Percentiles rank a stretch among this genome's conserved stretches.
These are phyloP conservation scores for Damaliscus lunatus DNA, from an alignment of 2,113 vertebrate genomes.

Conservation along the genomic window DNA sequence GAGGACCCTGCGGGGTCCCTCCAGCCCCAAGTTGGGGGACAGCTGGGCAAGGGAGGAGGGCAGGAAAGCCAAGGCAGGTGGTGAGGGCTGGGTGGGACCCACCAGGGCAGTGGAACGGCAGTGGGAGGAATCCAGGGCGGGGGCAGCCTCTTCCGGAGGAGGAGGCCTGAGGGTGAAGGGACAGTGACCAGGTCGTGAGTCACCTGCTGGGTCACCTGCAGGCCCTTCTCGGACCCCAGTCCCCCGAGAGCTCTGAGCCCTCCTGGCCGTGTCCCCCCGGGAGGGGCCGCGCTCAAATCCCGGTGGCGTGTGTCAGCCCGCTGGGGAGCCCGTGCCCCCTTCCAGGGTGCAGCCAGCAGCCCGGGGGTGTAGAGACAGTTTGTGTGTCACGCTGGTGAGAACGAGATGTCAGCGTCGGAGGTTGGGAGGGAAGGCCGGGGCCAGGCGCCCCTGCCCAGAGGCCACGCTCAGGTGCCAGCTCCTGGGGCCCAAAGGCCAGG, in stretches of 20 bases:
- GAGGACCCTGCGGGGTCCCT: not conserved
- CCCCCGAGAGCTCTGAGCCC: too few relatives aligned
- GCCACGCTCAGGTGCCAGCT: not conserved
- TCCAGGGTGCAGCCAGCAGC: not conserved
- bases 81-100: not conserved
- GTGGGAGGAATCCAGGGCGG: not conserved
- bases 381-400: accelerated
- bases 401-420: accelerated
- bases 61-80: not conserved
- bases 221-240: not conserved
- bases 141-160: not conserved
- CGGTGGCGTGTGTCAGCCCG: not conserved
- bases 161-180: not conserved
- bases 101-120: accelerated
- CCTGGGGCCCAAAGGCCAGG: not conserved
- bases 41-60: not conserved
- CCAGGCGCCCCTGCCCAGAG: too few relatives aligned
- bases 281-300: not conserved
- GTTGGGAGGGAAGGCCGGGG: not conserved
- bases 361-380: accelerated
- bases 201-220: accelerated
- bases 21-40: not conserved
- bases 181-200: accelerated
- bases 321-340: not conserved
- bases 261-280: accelerated